Conservation (phyloP, 2,797 vertebrate species). For the Cyprinodon diabolis region DNA sequence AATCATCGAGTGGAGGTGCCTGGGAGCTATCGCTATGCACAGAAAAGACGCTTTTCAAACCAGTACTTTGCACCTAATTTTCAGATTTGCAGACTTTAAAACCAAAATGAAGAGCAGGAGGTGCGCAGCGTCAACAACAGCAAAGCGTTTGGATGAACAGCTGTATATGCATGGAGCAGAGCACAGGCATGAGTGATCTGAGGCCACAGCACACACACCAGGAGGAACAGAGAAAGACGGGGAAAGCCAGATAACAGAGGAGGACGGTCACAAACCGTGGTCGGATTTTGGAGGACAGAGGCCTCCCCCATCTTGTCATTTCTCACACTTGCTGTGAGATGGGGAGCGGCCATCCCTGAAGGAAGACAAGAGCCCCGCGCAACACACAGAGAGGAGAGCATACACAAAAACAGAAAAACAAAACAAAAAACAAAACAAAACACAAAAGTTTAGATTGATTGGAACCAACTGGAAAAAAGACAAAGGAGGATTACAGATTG, state of each 20-base stretch:
- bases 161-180: constrained; percentile 86
- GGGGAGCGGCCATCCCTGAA: constrained; percentile 98
- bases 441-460: constrained; percentile 92
- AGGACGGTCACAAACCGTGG: constrained; percentile 99
- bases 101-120: constrained; percentile 22
- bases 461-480: constrained; percentile 78
- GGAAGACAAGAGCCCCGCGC: constrained; percentile 90
- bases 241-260: constrained; percentile 81
- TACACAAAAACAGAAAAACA: constrained; percentile 74
- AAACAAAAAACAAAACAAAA: constrained; percentile 84
- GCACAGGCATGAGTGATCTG: constrained; percentile 86
- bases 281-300: constrained; percentile 99
- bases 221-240: constrained; percentile 81
- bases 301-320: constrained; percentile 99
- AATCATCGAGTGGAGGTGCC: neutral
- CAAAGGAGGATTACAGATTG: constrained; percentile 73
- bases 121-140: constrained; percentile 46
- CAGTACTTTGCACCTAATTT: neutral
- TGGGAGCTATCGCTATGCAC: neutral
- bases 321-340: constrained; percentile 98
- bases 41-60: neutral
- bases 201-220: constrained; percentile 91
- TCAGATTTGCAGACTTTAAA: neutral
- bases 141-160: constrained; percentile 84
- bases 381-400: constrained; percentile 81